Evolutionary conservation across 2,888 invertebrate genomes (phyloP), one percentile per base, ranked within the genome.

Genomic region (Pristionchus japonicus): DNA sequence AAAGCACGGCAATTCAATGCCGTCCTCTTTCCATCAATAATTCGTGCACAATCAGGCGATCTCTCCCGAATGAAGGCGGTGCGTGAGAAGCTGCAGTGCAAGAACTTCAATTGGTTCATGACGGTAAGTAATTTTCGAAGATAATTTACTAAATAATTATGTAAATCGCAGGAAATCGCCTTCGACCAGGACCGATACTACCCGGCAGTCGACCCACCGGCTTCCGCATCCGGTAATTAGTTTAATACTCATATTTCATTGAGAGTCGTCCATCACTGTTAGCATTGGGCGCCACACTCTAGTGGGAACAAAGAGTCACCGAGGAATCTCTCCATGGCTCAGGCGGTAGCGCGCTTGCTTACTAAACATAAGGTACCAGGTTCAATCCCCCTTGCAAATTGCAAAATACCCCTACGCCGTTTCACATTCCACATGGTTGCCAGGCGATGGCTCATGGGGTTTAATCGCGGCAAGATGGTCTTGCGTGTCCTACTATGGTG

Each of bases 91-190:
- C 95, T 98, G 0, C 95, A 97, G 7, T 99, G 98, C 95, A 98
- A 97, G 95, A 95, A 97, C 0, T 99, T 99, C 95, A 96, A 96
- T 90, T 98, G 98, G 98, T 98, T 97, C 94, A 97, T 99, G 96
- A 96, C 97, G 89, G 86, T 86, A 0, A 31, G 23, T 64, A 1
- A 61, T 84, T 84, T 31, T 23, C 11, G n/a, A 96, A 34, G 52
- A 43, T 23, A 92, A 31, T 91, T 94, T 43, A 0, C 3, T n/a
- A 17, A 52, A 61, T 52, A 31, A 83, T 40, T 40, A 3, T 37
- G 3, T 11, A 15, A 67, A 34, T 31, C 17, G 15, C 70, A 86
- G 86, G 92, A 97, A 93, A 96, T 99, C 34, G 98, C 98, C 0
- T 98, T 97, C 94, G 98, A 99, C 89, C 94, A 94, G 89, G 96